Conservation (phyloP, 2,888 invertebrate genomes). For the Trimorus sp. region DNA sequence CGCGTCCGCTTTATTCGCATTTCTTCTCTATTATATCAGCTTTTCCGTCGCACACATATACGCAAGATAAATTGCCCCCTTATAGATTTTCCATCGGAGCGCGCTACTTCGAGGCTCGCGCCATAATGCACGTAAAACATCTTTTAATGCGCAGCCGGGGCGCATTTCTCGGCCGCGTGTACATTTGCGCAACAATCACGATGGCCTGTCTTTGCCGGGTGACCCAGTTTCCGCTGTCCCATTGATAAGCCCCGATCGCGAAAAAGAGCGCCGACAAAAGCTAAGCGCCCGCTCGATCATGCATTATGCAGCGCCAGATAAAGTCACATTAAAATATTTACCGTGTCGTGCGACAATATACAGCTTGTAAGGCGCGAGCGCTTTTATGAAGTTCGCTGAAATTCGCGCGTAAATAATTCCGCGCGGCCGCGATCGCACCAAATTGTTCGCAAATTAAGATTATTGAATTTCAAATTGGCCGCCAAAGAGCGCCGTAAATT, state of each 20-base stretch:
- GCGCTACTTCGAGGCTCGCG: slow-evolving; percentile 44
- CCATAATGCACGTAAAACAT: slow-evolving; percentile 61
- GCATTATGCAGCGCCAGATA: slow-evolving; percentile 36
- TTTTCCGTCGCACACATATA: slow-evolving; percentile 31
- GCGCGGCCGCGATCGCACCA: neutral
- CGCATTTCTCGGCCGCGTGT: neutral
- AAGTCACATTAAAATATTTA: slow-evolving; percentile 58
- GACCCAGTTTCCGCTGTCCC: slow-evolving; percentile 48
- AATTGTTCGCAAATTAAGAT: slow-evolving; percentile 17
- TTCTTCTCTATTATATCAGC: slow-evolving; percentile 48
- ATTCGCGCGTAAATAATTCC: slow-evolving; percentile 11
- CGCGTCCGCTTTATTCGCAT: slow-evolving; percentile 37
- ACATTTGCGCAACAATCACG: slow-evolving; percentile 44
- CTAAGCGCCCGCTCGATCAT: slow-evolving; percentile 38
- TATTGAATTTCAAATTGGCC: neutral
- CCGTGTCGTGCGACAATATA: slow-evolving; percentile 31
- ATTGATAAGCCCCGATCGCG: slow-evolving; percentile 41
- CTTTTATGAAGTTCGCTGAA: slow-evolving; percentile 2
- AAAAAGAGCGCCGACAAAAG: slow-evolving; percentile 44
- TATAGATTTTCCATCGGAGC: slow-evolving; percentile 63
- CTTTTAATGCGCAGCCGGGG: slow-evolving; percentile 43
- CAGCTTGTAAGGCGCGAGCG: slow-evolving; percentile 16
- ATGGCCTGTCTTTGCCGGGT: slow-evolving; percentile 46
- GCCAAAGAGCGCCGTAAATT: too few relatives aligned
- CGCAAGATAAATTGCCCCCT: slow-evolving; percentile 59